A percentile compares a stretch with the other conserved stretches of the same genome.
Conservation (phyloP, 2,888 invertebrate species). For the Chymomyza caudatula region DNA sequence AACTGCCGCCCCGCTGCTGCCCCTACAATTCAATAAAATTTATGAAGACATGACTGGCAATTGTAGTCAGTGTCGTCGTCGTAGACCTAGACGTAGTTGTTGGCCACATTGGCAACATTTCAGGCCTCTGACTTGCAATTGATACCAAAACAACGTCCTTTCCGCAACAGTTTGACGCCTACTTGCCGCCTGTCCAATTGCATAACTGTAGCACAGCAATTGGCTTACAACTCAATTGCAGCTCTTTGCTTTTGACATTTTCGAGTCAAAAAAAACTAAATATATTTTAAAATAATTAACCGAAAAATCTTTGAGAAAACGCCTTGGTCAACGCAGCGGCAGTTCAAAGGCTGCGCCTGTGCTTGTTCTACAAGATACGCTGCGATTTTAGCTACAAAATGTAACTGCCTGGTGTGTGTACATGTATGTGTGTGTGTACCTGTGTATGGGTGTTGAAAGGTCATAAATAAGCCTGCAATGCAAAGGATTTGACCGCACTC, state of each 20-base stretch:
- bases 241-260: background rate
- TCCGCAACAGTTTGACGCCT: conserved; percentile 54
- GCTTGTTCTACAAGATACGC: background rate
- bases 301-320: conserved; percentile 53
- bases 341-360: conserved; percentile 5
- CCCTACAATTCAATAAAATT: conserved; percentile 60
- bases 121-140: background rate
- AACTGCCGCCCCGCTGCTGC: background rate
- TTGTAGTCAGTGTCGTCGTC: conserved; percentile 55
- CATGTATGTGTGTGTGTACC: conserved; percentile 31
- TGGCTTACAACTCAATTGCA: conserved; percentile 61
- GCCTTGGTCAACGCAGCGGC: conserved; percentile 1
- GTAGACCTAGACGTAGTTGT: background rate
- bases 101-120: background rate
- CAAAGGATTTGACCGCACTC: conserved; percentile 41
- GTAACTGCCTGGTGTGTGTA: conserved; percentile 31
- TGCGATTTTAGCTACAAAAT: background rate
- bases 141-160: conserved; percentile 32
- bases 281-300: conserved; percentile 66
- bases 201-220: conserved; percentile 8
- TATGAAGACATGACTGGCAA: conserved; percentile 71
- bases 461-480: conserved; percentile 39
- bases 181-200: conserved; percentile 34
- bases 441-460: conserved; percentile 47
- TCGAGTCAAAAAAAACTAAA: background rate